Base-by-base conservation (phyloP, 2,113 vertebrate species). In the Pedetes capensis region DNA sequence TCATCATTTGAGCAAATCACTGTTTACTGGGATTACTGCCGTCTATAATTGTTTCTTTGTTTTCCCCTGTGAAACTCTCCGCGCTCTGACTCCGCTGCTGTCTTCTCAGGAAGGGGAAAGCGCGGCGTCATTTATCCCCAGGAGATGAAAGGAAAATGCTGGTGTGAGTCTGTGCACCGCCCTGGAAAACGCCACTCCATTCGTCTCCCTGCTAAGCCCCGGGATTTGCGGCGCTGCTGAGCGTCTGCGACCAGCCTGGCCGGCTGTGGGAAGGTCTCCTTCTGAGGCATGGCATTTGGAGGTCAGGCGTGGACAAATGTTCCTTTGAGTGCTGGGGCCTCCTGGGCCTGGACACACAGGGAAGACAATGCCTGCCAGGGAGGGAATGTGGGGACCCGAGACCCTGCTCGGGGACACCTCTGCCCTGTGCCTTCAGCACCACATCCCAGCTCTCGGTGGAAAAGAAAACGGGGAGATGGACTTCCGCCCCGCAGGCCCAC, bases 1-100 rank as follows among this genome's bases (percentile, higher is more conserved):
- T 90, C 94, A 64, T 68, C 82, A 89, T 95, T 97, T 90, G 37
- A 78, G 66, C 95, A 97, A 97, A 97, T 93, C 66, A 96, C 74
- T 97, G 97, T 98, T 98, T 98, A 97, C 95, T 44, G 87, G 92
- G 96, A 97, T 98, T 95, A 97, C 51, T 68, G 47, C 78, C 37
- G 87, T 72, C 97, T 90, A 47, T 74, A 82, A 83, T 88, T 68
- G 84, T 59, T 85, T 80, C 96, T 95, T 91, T 84, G 68, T 93
- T 83, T 95, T 89, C 83, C 89, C 94, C 76, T 97, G 95, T 91
- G 95, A 96, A 95, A 76, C 80, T 34, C 5, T 10, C n/a, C 9
- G 25, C 2, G 16, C 83, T 92, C 83, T 59, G 16, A 39, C 69
- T 32, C 59, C 12, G 22, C 32, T 8, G 89, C 81, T 55, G 42